Conservation (phyloP, 2,888 invertebrate species). For the Rhagonycha fulva region DNA sequence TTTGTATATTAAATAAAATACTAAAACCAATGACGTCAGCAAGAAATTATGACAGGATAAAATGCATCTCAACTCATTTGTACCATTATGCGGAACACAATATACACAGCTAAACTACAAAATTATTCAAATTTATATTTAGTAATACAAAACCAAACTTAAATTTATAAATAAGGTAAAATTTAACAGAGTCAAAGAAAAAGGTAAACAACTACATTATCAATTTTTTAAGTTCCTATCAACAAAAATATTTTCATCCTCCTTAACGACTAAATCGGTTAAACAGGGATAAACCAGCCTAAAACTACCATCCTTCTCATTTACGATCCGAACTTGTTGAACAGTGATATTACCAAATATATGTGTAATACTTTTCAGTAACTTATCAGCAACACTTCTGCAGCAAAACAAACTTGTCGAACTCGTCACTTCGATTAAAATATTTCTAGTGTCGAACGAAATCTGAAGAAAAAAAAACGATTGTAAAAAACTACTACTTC, state of each 20-base stretch:
- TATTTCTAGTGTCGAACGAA: conserved; percentile 64
- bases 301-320: conserved; percentile 66
- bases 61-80: no score
- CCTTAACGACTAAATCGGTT: conserved; percentile 66
- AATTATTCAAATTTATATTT: no score
- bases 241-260: conserved; percentile 20
- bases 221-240: conserved; percentile 16
- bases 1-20: no score
- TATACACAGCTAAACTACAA: no score
- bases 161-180: neutral
- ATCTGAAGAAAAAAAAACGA: conserved; percentile 60
- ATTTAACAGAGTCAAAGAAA: neutral
- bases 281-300: conserved; percentile 81
- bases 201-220: neutral
- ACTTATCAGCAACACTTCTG: conserved; percentile 67
- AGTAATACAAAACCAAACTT: neutral
- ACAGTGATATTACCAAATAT: conserved; percentile 56
- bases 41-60: no score
- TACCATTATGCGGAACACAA: no score
- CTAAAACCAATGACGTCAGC: no score
- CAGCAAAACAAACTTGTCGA: conserved; percentile 67
- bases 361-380: conserved; percentile 67
- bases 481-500: neutral
- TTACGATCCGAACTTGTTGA: conserved; percentile 71
- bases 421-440: conserved; percentile 80